Conservation (phyloP, 2,888 invertebrate species). For the Synanthedon myopaeformis region DNA sequence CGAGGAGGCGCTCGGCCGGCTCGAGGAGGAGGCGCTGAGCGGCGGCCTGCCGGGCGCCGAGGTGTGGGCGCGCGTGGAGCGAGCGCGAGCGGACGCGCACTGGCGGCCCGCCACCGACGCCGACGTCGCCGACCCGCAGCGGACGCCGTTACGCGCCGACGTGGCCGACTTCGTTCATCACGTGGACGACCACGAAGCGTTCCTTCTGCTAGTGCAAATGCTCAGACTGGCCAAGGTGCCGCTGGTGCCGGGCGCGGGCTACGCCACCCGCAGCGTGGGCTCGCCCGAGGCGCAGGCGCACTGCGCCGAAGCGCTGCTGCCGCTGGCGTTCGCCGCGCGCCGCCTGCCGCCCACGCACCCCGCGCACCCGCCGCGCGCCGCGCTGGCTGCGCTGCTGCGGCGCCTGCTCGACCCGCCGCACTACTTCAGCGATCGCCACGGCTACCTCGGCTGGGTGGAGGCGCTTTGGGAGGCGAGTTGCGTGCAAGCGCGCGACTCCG, state of each 20-base stretch:
- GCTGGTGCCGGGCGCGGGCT: slow-evolving; percentile 16
- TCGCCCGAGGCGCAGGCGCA: slow-evolving; percentile 13
- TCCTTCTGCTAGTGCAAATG: slow-evolving; percentile 71
- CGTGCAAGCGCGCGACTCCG: slow-evolving; percentile 15
- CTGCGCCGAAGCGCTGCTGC: slow-evolving; percentile 16
- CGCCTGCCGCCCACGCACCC: slow-evolving; percentile 18
- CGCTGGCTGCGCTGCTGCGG: slow-evolving; percentile 16
- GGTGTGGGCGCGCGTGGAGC: slow-evolving; percentile 82
- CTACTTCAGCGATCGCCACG: slow-evolving; percentile 29
- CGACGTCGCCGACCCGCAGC: slow-evolving; percentile 62
- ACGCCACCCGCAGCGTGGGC: slow-evolving; percentile 6
- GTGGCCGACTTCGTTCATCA: slow-evolving; percentile 76
- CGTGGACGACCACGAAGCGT: slow-evolving; percentile 65
- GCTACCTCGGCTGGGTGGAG: slow-evolving; percentile 30
- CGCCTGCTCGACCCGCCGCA: slow-evolving; percentile 40
- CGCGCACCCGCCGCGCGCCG: slow-evolving; percentile 9
- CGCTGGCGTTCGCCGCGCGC: slow-evolving; percentile 17
- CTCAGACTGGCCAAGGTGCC: slow-evolving; percentile 34
- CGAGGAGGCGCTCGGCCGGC: slow-evolving; percentile 6
- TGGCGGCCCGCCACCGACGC: slow-evolving; percentile 76
- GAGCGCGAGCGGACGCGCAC: slow-evolving; percentile 77
- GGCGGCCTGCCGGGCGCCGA: slow-evolving; percentile 78
- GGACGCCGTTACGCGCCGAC: slow-evolving; percentile 69
- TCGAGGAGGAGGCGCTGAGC: slow-evolving; percentile 15
- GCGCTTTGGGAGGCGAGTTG: slow-evolving; percentile 6